These are phyloP conservation scores for Eupithecia subumbrata DNA, from an alignment of 2,888 invertebrate species.

Conservation along the genomic window DNA sequence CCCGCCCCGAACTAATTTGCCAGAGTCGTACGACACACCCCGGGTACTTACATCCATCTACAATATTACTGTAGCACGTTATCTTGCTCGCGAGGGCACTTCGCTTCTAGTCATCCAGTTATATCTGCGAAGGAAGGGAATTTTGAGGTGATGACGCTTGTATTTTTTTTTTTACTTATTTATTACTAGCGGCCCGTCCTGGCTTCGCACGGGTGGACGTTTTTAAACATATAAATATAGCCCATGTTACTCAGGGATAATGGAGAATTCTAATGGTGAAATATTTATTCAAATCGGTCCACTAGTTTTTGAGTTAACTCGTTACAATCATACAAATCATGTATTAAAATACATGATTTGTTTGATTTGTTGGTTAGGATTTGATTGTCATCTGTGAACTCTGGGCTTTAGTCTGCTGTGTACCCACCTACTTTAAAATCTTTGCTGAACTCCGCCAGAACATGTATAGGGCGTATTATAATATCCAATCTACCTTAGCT, in stretches of 20 bases:
- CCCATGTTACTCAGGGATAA: too few relatives aligned
- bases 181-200: too few relatives aligned
- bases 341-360: too few relatives aligned
- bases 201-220: too few relatives aligned
- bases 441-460: not conserved
- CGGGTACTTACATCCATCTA: constrained; percentile 83
- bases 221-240: too few relatives aligned
- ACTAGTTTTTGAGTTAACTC: too few relatives aligned
- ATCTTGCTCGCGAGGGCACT: constrained; percentile 80
- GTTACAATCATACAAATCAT: too few relatives aligned
- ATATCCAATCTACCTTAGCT: too few relatives aligned
- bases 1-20: constrained; percentile 84
- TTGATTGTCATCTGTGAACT: not conserved
- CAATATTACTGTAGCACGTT: constrained; percentile 83
- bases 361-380: too few relatives aligned
- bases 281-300: too few relatives aligned
- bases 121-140: constrained; percentile 63
- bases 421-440: not conserved
- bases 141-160: constrained; percentile 62
- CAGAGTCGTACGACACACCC: constrained; percentile 83
- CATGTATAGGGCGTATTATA: too few relatives aligned
- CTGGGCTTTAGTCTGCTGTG: not conserved
- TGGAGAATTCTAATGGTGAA: too few relatives aligned
- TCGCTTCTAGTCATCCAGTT: constrained; percentile 75
- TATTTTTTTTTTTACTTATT: constrained; percentile 25